Evolutionary conservation across 1,140 invertebrate species (phyloP), one percentile per base, ranked within the genome.

Genomic region (Ceratina japonica): DNA sequence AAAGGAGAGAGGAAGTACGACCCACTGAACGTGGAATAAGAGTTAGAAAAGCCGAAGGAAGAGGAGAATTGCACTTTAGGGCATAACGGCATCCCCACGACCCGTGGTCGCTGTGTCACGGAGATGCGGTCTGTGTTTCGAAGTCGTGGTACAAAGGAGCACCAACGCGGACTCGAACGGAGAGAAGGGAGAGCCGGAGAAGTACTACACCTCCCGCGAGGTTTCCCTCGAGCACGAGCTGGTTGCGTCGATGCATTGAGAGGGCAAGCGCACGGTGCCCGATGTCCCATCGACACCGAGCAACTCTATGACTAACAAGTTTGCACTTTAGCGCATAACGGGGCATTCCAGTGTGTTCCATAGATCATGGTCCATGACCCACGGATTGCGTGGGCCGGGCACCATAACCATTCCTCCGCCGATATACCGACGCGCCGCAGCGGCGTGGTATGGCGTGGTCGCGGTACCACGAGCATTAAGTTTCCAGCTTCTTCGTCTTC

Each of bases 271-370:
- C 69, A 63, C 81, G 37, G 56, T 78, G 73, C 71, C 68, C 81
- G 71, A 82, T 85, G 80, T 80, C 85, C 81, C 83, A 87, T 88
- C 86, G 87, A 82, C 83, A 82, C 80, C 68, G 83, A 85, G 66
- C 65, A 65, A 85, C 84, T 86, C 89, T 90, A 90, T 91, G 91
- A 91, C 90, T 91, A 91, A 91, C 90, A 91, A 91, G 91, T 91
- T 92, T 92, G 91, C 91, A 92, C 91, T 91, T 91, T 91, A 91
- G 85, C 91, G 89, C 81, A 91, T 92, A 91, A 92, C 91, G 91
- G 91, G 79, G 83, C 84, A 89, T 90, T 83, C 84, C 84, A 61
- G 27, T 83, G 87, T 81, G 86, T 83, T 87, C 87, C 87, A 91
- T 92, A 90, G 90, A 91, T 91, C 91, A 91, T 89, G 86, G 87